phyloP scores from a whole-genome alignment of 1,140 invertebrate species.

The Leucophenga varia region DNA sequence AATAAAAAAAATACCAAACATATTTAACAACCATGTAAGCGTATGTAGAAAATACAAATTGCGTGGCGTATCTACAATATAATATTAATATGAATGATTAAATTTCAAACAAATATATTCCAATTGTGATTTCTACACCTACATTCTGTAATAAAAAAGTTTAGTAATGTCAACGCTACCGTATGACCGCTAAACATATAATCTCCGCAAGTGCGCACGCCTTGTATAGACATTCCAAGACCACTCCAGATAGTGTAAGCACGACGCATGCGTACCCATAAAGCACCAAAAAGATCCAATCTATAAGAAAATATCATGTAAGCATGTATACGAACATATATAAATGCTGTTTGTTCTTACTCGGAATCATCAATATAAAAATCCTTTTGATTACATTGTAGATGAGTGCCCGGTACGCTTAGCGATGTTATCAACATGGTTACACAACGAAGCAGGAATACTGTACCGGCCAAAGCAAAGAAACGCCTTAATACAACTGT shows the following conservation, averaged over 20 bases:
- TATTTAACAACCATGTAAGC: slow-evolving; percentile 93
- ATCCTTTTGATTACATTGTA: slow-evolving; percentile 88
- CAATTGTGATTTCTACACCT: slow-evolving; percentile 59
- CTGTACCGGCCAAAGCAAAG: slow-evolving; percentile 91
- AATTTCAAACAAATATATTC: neutral
- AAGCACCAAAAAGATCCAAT: too few species aligned
- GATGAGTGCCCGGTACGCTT: slow-evolving; percentile 92
- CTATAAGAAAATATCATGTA: neutral
- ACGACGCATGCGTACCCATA: slow-evolving; percentile 57
- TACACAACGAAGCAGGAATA: slow-evolving; percentile 91
- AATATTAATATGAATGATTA: slow-evolving; percentile 7
- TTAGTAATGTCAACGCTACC: slow-evolving; percentile 92
- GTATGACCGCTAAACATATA: slow-evolving; percentile 99
- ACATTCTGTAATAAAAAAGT: slow-evolving; percentile 99
- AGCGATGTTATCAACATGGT: slow-evolving; percentile 98
- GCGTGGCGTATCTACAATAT: slow-evolving; percentile 83
- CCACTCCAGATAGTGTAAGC: slow-evolving; percentile 94
- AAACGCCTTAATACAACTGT: slow-evolving; percentile 91
- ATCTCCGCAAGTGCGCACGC: slow-evolving; percentile 95
- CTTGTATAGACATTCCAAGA: slow-evolving; percentile 93
- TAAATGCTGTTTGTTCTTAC: slow-evolving; percentile 8
- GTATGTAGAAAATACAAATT: slow-evolving; percentile 89
- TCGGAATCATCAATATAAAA: slow-evolving; percentile 41
- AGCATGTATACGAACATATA: neutral
- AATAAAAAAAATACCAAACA: slow-evolving; percentile 98